These are phyloP conservation scores for Caenorhabditis panamensis DNA, from an alignment of 2,888 invertebrate genomes.

Conservation along the genomic window DNA sequence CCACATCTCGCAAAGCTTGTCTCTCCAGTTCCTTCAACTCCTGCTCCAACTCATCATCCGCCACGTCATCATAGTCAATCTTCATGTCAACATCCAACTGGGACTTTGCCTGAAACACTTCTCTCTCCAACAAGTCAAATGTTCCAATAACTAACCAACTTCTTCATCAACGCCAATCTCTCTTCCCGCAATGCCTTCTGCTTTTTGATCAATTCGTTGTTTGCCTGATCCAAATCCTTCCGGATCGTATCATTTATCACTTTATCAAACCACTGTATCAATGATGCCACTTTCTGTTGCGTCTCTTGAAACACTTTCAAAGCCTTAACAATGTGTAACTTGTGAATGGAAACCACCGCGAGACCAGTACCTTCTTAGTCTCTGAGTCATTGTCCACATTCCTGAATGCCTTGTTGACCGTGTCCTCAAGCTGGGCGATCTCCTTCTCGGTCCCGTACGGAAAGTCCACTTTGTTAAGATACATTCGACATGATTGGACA, in stretches of 20 bases:
- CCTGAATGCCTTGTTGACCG: slow-evolving; percentile 83
- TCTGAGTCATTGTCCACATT: slow-evolving; percentile 83
- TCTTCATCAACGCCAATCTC: slow-evolving; percentile 83
- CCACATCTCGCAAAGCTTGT: slow-evolving; percentile 79
- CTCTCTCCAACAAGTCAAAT: neutral
- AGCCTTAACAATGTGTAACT: slow-evolving; percentile 81
- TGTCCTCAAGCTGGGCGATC: slow-evolving; percentile 82
- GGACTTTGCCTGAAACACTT: slow-evolving; percentile 72
- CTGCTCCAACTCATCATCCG: slow-evolving; percentile 73
- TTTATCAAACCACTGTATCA: slow-evolving; percentile 84
- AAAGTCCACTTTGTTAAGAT: slow-evolving; percentile 83
- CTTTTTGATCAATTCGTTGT: slow-evolving; percentile 82
- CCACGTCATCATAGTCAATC: slow-evolving; percentile 81
- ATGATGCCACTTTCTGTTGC: slow-evolving; percentile 82
- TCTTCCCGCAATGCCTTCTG: slow-evolving; percentile 83
- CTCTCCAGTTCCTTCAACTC: slow-evolving; percentile 81
- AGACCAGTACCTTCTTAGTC: slow-evolving; percentile 75
- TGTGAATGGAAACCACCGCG: too few species aligned
- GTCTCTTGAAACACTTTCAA: slow-evolving; percentile 83
- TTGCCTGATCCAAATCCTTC: slow-evolving; percentile 83
- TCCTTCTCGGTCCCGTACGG: slow-evolving; percentile 84
- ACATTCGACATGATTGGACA: slow-evolving; percentile 83
- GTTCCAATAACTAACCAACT: slow-evolving; percentile 77
- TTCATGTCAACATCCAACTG: slow-evolving; percentile 79
- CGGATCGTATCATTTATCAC: slow-evolving; percentile 83